Percentiles rank a stretch among this genome's conserved stretches.
These are phyloP conservation scores for Venturia canescens DNA, from an alignment of 1,140 invertebrate genomes.

Conservation along the genomic window DNA sequence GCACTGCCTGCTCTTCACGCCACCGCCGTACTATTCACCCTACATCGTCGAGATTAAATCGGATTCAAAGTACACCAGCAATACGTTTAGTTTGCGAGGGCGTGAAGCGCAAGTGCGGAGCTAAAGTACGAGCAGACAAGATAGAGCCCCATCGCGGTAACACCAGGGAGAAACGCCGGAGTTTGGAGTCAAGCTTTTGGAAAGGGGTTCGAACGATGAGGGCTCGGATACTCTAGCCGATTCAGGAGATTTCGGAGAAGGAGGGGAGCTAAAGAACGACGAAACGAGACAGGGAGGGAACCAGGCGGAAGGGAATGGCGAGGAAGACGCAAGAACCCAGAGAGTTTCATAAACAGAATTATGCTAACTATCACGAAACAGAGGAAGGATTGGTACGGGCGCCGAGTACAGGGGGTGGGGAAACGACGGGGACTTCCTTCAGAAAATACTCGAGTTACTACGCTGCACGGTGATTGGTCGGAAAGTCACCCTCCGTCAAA, in stretches of 20 bases:
- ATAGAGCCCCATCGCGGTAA: slow-evolving; percentile 19
- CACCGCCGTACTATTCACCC: not conserved
- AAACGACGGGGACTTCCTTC: not conserved
- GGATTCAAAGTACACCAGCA: slow-evolving; percentile 47
- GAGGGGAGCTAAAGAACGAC: slow-evolving; percentile 18
- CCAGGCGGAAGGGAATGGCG: slow-evolving; percentile 3
- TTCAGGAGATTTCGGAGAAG: not conserved
- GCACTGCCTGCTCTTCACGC: not conserved
- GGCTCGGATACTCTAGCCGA: slow-evolving; percentile 16
- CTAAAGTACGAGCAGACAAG: not conserved
- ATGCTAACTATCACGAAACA: slow-evolving; percentile 61
- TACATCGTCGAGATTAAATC: slow-evolving; percentile 47
- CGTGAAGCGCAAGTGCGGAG: slow-evolving; percentile 34
- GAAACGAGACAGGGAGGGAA: slow-evolving; percentile 3
- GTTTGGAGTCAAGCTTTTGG: not conserved
- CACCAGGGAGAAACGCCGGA: slow-evolving; percentile 3
- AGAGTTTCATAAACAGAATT: slow-evolving; percentile 65
- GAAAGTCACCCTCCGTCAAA: not conserved
- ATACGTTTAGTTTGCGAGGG: slow-evolving; percentile 46
- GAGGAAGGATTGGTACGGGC: slow-evolving; percentile 38
- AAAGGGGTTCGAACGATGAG: not conserved
- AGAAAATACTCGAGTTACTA: not conserved
- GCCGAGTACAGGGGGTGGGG: slow-evolving; percentile 6
- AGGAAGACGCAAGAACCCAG: slow-evolving; percentile 10
- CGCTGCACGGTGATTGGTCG: not conserved